Conservation (phyloP, 2,888 invertebrate species). For the Papilio demoleus region DNA sequence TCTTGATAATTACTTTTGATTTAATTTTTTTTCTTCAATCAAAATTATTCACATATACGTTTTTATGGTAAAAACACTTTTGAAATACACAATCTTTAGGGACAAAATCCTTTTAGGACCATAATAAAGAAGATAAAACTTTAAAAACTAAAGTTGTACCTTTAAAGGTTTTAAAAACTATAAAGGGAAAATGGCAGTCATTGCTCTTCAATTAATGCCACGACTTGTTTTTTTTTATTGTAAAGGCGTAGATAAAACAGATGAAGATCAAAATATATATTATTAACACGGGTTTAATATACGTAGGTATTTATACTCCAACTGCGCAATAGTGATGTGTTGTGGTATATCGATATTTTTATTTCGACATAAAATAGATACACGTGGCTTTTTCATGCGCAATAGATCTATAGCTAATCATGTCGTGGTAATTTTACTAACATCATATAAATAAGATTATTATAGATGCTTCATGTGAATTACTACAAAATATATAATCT, state of each 20-base stretch:
- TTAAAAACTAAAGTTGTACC: not conserved
- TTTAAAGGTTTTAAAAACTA: not conserved
- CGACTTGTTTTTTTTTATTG: not conserved
- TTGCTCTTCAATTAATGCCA: constrained; percentile 24
- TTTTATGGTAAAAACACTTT: not conserved
- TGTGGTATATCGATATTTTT: constrained; percentile 36
- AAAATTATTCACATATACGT: not conserved
- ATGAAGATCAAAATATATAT: constrained; percentile 15
- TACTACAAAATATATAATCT: not conserved
- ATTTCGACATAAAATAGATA: constrained; percentile 20
- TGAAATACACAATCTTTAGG: not conserved
- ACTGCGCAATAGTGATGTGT: constrained; percentile 36
- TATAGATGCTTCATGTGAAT: not conserved
- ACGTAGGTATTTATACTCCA: constrained; percentile 20
- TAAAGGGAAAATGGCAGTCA: constrained; percentile 15
- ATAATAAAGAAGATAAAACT: not conserved
- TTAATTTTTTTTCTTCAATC: too few relatives aligned
- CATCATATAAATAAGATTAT: not conserved
- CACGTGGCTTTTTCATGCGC: constrained; percentile 29
- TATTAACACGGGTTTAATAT: constrained; percentile 10
- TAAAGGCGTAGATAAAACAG: constrained; percentile 12
- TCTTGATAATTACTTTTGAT: too few relatives aligned
- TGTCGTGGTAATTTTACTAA: not conserved
- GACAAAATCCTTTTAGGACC: not conserved
- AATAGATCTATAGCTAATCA: not conserved